phyloP scores from a whole-genome alignment of 2,797 vertebrate species.

The Trichosurus vulpecula region DNA sequence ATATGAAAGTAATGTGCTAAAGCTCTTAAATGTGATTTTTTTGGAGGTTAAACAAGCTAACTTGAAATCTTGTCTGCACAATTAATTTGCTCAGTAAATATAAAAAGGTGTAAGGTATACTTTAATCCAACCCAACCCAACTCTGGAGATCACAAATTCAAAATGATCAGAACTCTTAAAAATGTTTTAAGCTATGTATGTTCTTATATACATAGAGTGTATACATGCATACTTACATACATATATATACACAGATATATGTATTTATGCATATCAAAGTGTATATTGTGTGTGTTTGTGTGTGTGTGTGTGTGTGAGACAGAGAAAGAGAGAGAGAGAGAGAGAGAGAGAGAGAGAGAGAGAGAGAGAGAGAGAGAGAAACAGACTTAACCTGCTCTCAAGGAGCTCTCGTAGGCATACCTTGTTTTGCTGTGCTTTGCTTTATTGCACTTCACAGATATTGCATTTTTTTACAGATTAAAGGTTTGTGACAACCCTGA shows the following conservation, averaged over 20 bases:
- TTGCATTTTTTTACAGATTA: too few relatives aligned
- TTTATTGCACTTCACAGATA: too few relatives aligned
- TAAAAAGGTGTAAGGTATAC: background rate
- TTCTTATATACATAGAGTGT: background rate
- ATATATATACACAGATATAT: background rate
- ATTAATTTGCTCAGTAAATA: constrained; percentile 33
- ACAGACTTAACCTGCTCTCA: background rate
- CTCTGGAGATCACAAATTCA: constrained; percentile 15
- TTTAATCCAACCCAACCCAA: constrained; percentile 9
- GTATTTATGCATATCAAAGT: background rate
- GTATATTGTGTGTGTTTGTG: too few relatives aligned
- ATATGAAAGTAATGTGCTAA: background rate
- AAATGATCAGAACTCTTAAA: background rate
- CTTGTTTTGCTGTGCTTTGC: too few relatives aligned
- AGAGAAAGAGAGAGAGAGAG: too few relatives aligned
- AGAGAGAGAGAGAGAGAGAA: too few relatives aligned
- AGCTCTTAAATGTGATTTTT: background rate
- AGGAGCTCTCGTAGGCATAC: too few relatives aligned
- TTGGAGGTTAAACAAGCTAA: background rate
- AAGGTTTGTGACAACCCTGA: too few relatives aligned
- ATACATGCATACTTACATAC: background rate
- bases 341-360: too few relatives aligned
- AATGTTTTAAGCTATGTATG: constrained; percentile 18
- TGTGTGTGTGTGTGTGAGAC: too few relatives aligned
- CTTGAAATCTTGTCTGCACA: constrained; percentile 26